Conservation (phyloP, 2,888 invertebrate species). For the Nomada fucata region DNA sequence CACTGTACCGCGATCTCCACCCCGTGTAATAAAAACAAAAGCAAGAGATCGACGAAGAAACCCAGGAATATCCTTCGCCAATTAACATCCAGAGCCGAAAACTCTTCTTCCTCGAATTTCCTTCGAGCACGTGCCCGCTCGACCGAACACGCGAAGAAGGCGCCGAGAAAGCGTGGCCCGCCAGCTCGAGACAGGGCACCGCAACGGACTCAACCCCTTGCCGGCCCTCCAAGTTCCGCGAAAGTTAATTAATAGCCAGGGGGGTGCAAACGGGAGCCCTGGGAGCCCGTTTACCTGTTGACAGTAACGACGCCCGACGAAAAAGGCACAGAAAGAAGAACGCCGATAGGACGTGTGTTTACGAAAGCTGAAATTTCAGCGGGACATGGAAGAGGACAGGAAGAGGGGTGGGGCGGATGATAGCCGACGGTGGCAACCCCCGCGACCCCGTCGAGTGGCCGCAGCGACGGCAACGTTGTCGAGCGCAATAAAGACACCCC, state of each 20-base stretch:
- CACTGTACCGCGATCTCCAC: too few relatives aligned
- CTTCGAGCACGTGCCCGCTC: background rate
- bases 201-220: conserved; percentile 11
- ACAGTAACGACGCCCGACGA: conserved; percentile 68
- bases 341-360: conserved; percentile 73
- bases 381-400: conserved; percentile 18
- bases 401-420: conserved; percentile 18
- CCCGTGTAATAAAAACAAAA: background rate
- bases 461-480: conserved; percentile 76
- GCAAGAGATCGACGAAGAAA: background rate
- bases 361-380: conserved; percentile 70
- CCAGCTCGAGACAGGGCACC: conserved; percentile 3
- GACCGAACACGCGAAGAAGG: conserved; percentile 25
- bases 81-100: too few relatives aligned
- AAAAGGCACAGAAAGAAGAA: conserved; percentile 68
- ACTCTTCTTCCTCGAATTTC: too few relatives aligned
- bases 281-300: conserved; percentile 64
- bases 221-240: conserved; percentile 32
- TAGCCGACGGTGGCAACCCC: conserved; percentile 18
- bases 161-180: background rate
- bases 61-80: too few relatives aligned
- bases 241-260: conserved; percentile 66
- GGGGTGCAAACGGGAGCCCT: conserved; percentile 33
- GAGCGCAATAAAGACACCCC: conserved; percentile 83
- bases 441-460: conserved; percentile 39